A percentile compares a stretch with the other conserved stretches of the same genome.
phyloP scores from a whole-genome alignment of 2,888 invertebrate genomes.

The Ceramica pisi region DNA sequence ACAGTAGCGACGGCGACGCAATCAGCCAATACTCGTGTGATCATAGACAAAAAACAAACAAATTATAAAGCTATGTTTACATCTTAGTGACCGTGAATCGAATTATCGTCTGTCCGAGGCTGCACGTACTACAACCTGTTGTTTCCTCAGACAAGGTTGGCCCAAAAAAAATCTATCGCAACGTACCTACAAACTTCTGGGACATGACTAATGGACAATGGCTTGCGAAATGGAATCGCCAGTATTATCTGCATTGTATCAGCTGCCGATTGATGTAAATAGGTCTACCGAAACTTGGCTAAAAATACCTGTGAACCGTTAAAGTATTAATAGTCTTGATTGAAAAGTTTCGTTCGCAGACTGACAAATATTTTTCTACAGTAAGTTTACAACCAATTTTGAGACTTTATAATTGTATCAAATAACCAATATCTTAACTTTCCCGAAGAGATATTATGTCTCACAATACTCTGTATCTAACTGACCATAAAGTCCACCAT shows the following conservation, averaged over 20 bases:
- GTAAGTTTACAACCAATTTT: neutral
- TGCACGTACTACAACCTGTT: conserved; percentile 83
- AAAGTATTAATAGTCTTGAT: conserved; percentile 37
- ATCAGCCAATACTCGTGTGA: conserved; percentile 50
- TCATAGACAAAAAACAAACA: conserved; percentile 73
- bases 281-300: conserved; percentile 32
- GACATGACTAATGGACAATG: conserved; percentile 87
- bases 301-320: conserved; percentile 29
- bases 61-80: conserved; percentile 78
- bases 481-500: too few relatives aligned
- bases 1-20: conserved; percentile 61
- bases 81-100: conserved; percentile 81
- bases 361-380: neutral
- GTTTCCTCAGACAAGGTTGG: conserved; percentile 79
- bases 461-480: neutral
- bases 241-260: conserved; percentile 66
- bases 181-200: conserved; percentile 77
- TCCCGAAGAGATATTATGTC: neutral
- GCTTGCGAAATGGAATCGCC: conserved; percentile 79
- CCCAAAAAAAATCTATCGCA: conserved; percentile 83
- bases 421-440: neutral
- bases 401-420: conserved; percentile 8
- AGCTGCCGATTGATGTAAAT: conserved; percentile 56
- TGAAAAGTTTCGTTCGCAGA: conserved; percentile 26
- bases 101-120: conserved; percentile 84